Conservation (phyloP, 2,797 vertebrate species). For the Acridotheres tristis region DNA sequence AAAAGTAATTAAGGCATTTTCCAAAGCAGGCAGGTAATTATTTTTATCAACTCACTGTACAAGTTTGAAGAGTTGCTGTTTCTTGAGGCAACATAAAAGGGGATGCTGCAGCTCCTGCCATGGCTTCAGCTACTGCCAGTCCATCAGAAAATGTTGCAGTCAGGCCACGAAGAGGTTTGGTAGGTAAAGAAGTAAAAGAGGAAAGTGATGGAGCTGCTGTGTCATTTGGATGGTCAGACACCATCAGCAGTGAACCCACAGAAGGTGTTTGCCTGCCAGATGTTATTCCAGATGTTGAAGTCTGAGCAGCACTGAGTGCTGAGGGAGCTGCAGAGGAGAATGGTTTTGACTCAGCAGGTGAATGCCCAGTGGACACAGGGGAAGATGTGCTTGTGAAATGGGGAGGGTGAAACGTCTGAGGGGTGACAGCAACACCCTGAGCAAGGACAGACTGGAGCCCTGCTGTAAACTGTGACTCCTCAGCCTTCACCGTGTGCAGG, state of each 20-base stretch:
- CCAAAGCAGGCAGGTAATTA: background rate
- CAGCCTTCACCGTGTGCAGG: background rate
- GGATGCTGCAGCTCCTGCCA: background rate
- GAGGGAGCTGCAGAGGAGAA: background rate
- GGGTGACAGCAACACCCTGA: background rate
- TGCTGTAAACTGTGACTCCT: background rate
- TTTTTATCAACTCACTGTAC: conserved; percentile 72
- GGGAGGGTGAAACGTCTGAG: background rate
- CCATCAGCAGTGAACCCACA: background rate
- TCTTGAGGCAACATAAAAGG: conserved; percentile 20
- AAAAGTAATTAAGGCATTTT: background rate
- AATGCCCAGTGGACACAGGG: background rate
- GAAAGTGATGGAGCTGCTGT: conserved; percentile 15
- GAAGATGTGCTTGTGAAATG: background rate
- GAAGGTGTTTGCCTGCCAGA: background rate
- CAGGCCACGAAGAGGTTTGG: background rate
- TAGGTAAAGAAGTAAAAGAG: conserved; percentile 1
- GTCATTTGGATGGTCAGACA: conserved; percentile 17
- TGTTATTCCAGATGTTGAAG: background rate
- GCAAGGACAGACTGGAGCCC: background rate
- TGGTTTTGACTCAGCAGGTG: background rate
- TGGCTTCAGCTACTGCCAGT: background rate
- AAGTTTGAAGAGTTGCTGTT: conserved; percentile 43
- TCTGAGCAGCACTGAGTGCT: background rate
- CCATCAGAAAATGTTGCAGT: conserved; percentile 36